These are phyloP conservation scores for Sialia sialis DNA, from an alignment of 2,113 vertebrate genomes.

Conservation along the genomic window DNA sequence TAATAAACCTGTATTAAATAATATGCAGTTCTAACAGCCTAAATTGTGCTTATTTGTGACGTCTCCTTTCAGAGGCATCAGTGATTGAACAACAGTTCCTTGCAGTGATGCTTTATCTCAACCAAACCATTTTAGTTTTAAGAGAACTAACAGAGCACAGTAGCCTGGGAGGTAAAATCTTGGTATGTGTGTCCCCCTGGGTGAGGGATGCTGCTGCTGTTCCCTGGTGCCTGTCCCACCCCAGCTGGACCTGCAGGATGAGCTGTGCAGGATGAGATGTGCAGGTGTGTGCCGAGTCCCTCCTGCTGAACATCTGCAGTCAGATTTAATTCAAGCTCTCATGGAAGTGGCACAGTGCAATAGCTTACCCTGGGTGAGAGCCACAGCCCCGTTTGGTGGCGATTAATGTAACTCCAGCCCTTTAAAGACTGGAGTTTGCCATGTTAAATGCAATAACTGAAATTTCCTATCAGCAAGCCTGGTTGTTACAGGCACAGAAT, in stretches of 20 bases:
- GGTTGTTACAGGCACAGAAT: background rate
- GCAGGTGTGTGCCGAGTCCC: background rate
- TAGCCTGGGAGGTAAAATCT: background rate
- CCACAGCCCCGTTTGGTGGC: background rate
- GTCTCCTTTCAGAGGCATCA: background rate
- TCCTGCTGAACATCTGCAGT: background rate
- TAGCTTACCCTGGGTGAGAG: background rate
- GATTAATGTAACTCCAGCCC: background rate
- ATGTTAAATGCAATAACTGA: background rate
- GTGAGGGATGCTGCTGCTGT: background rate
- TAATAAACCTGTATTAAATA: conserved; percentile 28
- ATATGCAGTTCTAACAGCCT: background rate
- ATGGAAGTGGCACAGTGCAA: background rate
- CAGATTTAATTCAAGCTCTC: background rate
- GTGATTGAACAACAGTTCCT: background rate
- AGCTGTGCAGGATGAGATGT: accelerated
- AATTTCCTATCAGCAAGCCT: background rate
- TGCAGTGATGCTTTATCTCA: background rate
- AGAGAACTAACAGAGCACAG: background rate
- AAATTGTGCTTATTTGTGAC: background rate
- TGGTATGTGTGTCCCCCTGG: background rate
- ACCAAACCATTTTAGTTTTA: background rate
- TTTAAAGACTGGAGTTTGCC: background rate
- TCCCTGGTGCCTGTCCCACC: background rate
- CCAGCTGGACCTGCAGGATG: background rate